These are phyloP conservation scores for Pardosa pseudoannulata DNA, from an alignment of 2,888 invertebrate genomes.

Conservation along the genomic window DNA sequence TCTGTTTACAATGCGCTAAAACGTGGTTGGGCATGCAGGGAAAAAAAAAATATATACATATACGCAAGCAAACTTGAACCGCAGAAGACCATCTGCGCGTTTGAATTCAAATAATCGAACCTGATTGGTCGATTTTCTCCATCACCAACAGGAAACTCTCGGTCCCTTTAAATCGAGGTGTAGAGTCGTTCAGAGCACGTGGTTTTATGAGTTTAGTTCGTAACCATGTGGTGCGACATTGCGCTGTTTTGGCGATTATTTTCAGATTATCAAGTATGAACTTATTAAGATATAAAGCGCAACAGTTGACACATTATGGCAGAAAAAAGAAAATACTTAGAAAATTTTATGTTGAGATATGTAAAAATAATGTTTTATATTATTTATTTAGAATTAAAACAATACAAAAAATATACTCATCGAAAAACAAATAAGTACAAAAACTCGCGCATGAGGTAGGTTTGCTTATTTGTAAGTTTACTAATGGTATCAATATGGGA, in stretches of 20 bases:
- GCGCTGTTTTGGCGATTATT: not conserved
- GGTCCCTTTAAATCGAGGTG: conserved; percentile 45
- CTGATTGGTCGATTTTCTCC: conserved; percentile 49
- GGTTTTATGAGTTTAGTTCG: conserved; percentile 4
- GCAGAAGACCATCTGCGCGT: conserved; percentile 53
- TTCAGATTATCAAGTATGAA: too few relatives aligned
- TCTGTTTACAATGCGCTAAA: conserved; percentile 17
- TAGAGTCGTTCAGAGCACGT: conserved; percentile 20
- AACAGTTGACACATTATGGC: too few relatives aligned
- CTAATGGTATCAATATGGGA: too few relatives aligned
- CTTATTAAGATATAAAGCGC: too few relatives aligned
- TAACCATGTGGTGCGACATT: not conserved
- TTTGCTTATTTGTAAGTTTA: too few relatives aligned
- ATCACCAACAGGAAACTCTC: conserved; percentile 51
- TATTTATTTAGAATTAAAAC: too few relatives aligned
- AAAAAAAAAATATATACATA: conserved; percentile 12
- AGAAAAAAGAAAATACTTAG: too few relatives aligned
- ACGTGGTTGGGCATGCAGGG: conserved; percentile 32
- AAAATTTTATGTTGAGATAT: too few relatives aligned
- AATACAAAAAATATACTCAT: too few relatives aligned
- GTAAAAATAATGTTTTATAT: too few relatives aligned
- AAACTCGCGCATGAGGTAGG: too few relatives aligned
- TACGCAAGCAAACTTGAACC: conserved; percentile 25
- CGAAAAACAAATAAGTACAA: too few relatives aligned
- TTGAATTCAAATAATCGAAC: conserved; percentile 54